Conservation (phyloP, 1,140 invertebrate species). For the Trichonephila clavata region DNA sequence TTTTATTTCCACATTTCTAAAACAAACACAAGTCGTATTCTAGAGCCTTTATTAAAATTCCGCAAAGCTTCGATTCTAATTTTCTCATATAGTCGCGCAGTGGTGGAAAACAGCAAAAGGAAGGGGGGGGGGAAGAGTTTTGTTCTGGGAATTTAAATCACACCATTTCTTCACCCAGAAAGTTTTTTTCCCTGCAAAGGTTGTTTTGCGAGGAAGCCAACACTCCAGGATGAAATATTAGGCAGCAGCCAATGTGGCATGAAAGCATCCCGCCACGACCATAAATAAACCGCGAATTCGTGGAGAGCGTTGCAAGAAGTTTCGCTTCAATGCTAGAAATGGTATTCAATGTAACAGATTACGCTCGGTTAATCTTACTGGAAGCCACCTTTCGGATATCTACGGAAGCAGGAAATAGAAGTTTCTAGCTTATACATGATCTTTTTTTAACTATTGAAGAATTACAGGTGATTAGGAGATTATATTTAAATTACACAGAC, state of each 20-base stretch:
- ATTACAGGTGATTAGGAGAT: too few relatives aligned
- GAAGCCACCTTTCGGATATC: background rate
- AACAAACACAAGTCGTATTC: background rate
- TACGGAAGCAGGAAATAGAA: background rate
- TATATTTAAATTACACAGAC: too few relatives aligned
- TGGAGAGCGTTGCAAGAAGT: background rate
- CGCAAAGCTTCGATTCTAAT: background rate
- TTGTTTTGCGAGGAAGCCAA: too few relatives aligned
- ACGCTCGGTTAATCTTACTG: background rate
- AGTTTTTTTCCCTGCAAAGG: too few relatives aligned
- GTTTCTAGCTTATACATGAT: background rate
- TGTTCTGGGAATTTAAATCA: background rate
- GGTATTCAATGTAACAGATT: constrained; percentile 6
- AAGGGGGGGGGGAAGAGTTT: background rate
- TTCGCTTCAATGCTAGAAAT: background rate
- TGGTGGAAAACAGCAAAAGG: background rate
- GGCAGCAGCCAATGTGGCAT: background rate
- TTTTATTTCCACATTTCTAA: too few relatives aligned
- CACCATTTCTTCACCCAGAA: background rate
- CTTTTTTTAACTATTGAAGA: too few relatives aligned
- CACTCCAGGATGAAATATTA: background rate
- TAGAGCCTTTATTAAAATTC: background rate
- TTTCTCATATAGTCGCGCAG: background rate
- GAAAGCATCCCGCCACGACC: background rate
- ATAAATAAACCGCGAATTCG: constrained; percentile 4